These are phyloP conservation scores for Xestia ashworthii DNA, from an alignment of 2,888 invertebrate species.

Conservation along the genomic window DNA sequence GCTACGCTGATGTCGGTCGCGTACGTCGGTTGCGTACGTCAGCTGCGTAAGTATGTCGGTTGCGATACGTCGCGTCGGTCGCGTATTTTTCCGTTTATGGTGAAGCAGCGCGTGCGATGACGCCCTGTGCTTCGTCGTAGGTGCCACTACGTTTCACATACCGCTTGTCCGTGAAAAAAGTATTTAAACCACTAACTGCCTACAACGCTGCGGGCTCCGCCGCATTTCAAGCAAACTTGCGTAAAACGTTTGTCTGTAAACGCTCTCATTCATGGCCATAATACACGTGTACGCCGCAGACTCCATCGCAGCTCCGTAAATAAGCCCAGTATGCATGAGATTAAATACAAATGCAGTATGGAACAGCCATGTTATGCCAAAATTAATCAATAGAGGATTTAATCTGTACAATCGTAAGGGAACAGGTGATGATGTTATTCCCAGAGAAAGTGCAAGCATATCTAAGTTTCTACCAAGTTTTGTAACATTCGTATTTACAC, in stretches of 20 bases:
- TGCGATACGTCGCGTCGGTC: no score
- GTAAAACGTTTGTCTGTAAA: background rate
- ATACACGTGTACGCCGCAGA: background rate
- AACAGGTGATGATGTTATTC: background rate
- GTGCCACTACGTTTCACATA: background rate
- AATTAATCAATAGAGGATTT: background rate
- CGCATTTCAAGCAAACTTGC: background rate
- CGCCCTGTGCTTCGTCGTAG: background rate
- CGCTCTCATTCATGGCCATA: background rate
- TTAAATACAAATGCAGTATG: background rate
- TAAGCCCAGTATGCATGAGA: background rate
- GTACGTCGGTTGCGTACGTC: no score
- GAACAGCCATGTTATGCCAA: background rate
- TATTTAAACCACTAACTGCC: background rate
- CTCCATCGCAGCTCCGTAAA: background rate
- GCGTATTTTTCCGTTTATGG: no score
- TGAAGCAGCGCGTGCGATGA: no score
- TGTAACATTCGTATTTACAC: background rate
- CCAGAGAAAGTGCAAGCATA: background rate
- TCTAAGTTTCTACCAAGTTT: background rate
- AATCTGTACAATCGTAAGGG: background rate
- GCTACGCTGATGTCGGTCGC: no score
- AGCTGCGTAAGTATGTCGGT: no score
- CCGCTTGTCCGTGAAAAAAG: background rate
- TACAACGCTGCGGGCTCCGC: background rate